A percentile compares a stretch with the other conserved stretches of the same genome.
Evolutionary conservation across 1,140 invertebrate genomes (phyloP).

Genomic region (Nasonia longicornis): DNA sequence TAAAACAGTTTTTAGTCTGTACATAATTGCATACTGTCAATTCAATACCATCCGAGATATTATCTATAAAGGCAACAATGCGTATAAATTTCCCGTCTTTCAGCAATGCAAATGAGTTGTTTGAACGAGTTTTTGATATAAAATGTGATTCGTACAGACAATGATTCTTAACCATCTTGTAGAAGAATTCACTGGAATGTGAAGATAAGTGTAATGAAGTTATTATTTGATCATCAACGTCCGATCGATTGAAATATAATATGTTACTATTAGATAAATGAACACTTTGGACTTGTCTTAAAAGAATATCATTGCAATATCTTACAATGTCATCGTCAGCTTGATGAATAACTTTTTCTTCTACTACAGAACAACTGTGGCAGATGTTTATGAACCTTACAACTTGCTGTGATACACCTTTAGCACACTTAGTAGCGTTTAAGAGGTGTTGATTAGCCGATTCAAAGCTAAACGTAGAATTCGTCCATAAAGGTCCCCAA

Average conservation of each 20-base stretch:
- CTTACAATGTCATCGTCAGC: too few species aligned
- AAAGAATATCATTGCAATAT: too few species aligned
- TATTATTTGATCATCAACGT: not conserved
- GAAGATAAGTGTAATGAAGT: not conserved
- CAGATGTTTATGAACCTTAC: not conserved
- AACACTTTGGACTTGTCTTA: too few species aligned
- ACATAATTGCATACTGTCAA: too few species aligned
- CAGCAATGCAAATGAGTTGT: slow-evolving; percentile 11
- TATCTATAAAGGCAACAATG: too few species aligned
- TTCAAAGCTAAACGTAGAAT: slow-evolving; percentile 12
- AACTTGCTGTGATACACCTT: not conserved
- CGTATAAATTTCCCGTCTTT: not conserved
- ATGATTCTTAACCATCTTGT: not conserved
- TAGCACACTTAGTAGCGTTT: slow-evolving; percentile 1
- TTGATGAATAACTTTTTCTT: too few species aligned
- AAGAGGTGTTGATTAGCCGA: slow-evolving; percentile 1
- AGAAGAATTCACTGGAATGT: not conserved
- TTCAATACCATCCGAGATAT: too few species aligned
- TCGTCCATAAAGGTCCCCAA: too few species aligned
- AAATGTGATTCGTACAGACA: not conserved
- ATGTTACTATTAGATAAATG: not conserved
- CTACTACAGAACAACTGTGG: not conserved
- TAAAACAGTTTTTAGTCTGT: too few species aligned
- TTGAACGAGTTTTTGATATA: not conserved
- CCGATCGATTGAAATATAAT: not conserved